Evolutionary conservation across 2,888 invertebrate genomes (phyloP).

Genomic region (Ophion ventricosus): DNA sequence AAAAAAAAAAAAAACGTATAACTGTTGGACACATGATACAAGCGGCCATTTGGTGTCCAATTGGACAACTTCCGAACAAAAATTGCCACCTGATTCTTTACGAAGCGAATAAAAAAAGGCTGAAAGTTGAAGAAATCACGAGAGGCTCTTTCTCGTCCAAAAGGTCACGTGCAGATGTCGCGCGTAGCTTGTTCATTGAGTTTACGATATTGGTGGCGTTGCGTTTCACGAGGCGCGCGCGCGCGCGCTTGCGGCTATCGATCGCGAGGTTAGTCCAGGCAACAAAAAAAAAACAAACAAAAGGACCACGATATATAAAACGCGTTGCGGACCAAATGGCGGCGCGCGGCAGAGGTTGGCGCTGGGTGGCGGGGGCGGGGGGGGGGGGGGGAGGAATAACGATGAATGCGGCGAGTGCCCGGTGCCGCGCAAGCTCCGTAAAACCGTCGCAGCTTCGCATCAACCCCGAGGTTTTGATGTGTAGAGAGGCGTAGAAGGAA

Average conservation of each 20-base stretch:
- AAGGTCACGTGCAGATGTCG: background rate
- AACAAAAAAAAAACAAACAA: no score
- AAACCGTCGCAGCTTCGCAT: conserved; percentile 44
- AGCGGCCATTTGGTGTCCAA: no score
- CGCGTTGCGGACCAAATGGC: background rate
- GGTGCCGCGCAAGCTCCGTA: conserved; percentile 48
- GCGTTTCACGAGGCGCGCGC: background rate
- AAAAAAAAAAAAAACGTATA: no score
- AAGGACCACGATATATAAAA: background rate
- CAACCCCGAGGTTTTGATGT: conserved; percentile 56
- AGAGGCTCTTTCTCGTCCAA: no score
- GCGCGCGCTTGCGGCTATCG: no score
- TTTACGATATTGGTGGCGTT: background rate
- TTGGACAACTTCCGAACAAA: no score
- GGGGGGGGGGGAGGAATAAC: conserved; percentile 30
- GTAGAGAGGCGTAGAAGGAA: no score
- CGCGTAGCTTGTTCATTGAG: background rate
- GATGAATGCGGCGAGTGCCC: conserved; percentile 6
- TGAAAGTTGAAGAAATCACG: no score
- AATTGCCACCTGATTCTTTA: no score
- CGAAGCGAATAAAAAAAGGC: no score
- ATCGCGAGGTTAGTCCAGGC: conserved; percentile 32
- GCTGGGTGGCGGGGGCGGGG: background rate
- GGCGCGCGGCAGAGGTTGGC: no score
- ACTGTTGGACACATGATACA: no score